Evolutionary conservation across 2,888 invertebrate genomes (phyloP), one percentile per base, ranked within the genome.

Genomic region (Malacosoma neustria): DNA sequence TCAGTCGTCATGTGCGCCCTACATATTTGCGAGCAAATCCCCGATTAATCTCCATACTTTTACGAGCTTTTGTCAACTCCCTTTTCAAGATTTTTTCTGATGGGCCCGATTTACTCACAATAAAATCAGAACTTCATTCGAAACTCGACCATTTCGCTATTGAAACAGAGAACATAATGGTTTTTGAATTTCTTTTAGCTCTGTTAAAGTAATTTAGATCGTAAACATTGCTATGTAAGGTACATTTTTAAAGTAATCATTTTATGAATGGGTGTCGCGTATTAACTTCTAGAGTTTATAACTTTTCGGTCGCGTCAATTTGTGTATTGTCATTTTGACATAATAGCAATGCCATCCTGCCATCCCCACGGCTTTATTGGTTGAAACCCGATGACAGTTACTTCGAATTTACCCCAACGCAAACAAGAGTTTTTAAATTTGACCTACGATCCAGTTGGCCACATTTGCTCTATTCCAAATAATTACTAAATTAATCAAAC

Each of bases 291-390:
- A 62, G 61, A 79, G 79, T 81, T 81, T 77, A 74, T 72, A 77
- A 77, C 67, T 66, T 81, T 72, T 81, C 73, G 80, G 79, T 72
- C 77, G 72, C 73, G 81, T 84, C 84, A 82, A 85, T 84, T 80
- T 75, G 74, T 80, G 75, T 81, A 82, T 85, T 84, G 81, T 85
- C 76, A 82, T 76, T 75, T 72, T 72, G 77, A 80, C 77, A 85
- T 82, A 84, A 84, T 84, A 84, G 84, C 65, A 51, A 61, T 73
- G 65, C 74, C 80, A 82, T 81, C 81, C 77, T 73, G 65, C 74
- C 80, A 82, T 81, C 81, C 77, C 74, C 62, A 68, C 61, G 65
- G 70, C 63, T 70, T 76, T 80, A 81, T 81, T 84, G 80, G 80
- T 77, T 68, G 72, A 77, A 80, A 72, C 68, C 66, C 60, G 72